These are phyloP conservation scores for Eulithis prunata DNA, from an alignment of 2,888 invertebrate genomes.

Conservation along the genomic window DNA sequence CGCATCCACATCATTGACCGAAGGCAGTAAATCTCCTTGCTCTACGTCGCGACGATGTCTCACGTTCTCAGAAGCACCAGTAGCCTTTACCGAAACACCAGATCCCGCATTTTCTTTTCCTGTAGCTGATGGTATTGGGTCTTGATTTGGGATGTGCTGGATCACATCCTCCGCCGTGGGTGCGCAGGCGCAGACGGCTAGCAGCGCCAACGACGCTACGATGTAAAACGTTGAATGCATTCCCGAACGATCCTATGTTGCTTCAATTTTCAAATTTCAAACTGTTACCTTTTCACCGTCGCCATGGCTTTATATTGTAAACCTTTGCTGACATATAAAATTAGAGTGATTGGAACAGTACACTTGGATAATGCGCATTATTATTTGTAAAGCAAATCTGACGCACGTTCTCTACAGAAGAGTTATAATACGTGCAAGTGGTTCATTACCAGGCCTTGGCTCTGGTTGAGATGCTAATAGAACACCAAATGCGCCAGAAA, in stretches of 20 bases:
- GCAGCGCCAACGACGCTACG: slow-evolving; percentile 75
- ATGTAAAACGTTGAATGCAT: slow-evolving; percentile 76
- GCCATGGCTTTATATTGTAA: slow-evolving; percentile 60
- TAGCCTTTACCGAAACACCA: slow-evolving; percentile 75
- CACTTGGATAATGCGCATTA: slow-evolving; percentile 60
- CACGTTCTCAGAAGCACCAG: slow-evolving; percentile 63
- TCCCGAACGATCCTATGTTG: slow-evolving; percentile 76
- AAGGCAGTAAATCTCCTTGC: slow-evolving; percentile 73
- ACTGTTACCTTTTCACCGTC: slow-evolving; percentile 45
- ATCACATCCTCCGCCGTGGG: slow-evolving; percentile 70
- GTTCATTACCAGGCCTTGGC: slow-evolving; percentile 62
- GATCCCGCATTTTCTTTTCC: slow-evolving; percentile 69
- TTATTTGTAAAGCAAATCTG: slow-evolving; percentile 65
- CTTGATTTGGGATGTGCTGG: slow-evolving; percentile 73
- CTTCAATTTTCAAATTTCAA: slow-evolving; percentile 48
- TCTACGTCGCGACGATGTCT: slow-evolving; percentile 64
- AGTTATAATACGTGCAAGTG: slow-evolving; percentile 55
- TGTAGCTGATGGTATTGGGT: slow-evolving; percentile 77
- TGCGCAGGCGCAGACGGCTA: slow-evolving; percentile 71
- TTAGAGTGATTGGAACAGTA: slow-evolving; percentile 67
- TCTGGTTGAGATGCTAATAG: slow-evolving; percentile 59
- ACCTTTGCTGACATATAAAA: slow-evolving; percentile 63
- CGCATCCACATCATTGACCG: slow-evolving; percentile 61
- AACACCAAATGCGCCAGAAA: slow-evolving; percentile 56
- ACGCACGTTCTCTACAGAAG: slow-evolving; percentile 62